Evolutionary conservation across 2,888 invertebrate genomes (phyloP), one percentile per base, ranked within the genome.

Genomic region (Lasioglossum figueresi): DNA sequence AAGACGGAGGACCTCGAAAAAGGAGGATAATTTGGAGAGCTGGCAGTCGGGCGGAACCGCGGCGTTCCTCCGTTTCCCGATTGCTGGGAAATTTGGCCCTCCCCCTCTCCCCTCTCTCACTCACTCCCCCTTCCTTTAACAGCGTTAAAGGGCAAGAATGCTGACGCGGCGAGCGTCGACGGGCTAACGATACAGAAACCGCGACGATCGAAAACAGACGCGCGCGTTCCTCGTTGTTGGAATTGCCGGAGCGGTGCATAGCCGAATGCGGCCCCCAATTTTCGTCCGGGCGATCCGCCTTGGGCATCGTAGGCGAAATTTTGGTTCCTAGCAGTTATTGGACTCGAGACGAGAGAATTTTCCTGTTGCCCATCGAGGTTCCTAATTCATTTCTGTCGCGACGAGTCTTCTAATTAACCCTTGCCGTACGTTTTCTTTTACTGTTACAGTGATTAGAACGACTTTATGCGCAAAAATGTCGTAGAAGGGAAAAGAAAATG

Each of bases 91-190:
- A 76, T 73, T 59, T 37, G 19, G 31, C 63, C 37, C n/a, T 37
- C 16, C 48, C 66, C 56, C 59, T 43, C 68, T 76, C 48, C 68
- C 66, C 66, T 79, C 19, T 72, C 66, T 43, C 66, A 76, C 45
- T 75, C 66, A 27, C 66, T 79, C 14, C 45, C 4, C 48, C 6
- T 19, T 19, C 48, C 52, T 63, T 74, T 74, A 70, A 77, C 85
- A 40, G 70, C 72, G 56, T 63, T 82, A 79, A 82, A 79, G 68
- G 85, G 79, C 43, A 81, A 76, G 76, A 71, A 82, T 66, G 85
- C 74, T 79, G 85, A 82, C 81, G 74, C 37, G 76, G 74, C 40
- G 79, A 75, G 56, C 73, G 76, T 68, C 72, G 14, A 56, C 52
- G 59, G 31, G 79, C 71, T 78, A 83, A 83, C 84, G 75, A 79